Evolutionary conservation across 2,888 invertebrate genomes (phyloP).

Genomic region (Nymphalis urticae): DNA sequence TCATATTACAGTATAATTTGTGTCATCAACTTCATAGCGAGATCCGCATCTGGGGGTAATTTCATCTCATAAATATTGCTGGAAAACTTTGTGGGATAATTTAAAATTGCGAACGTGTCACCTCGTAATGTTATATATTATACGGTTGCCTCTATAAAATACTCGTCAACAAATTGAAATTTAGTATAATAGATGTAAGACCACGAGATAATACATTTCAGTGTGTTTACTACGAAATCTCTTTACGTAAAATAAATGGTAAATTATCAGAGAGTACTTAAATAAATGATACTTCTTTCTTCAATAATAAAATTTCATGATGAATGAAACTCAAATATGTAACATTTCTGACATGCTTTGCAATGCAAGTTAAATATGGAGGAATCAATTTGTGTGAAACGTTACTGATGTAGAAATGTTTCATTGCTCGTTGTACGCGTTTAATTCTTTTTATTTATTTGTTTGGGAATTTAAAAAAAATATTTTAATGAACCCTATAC

Average conservation of each 20-base stretch:
- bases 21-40: slow-evolving; percentile 4
- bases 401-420: too few species aligned
- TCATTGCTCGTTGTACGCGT: too few species aligned
- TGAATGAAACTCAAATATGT: too few species aligned
- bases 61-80: slow-evolving; percentile 46
- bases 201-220: not conserved
- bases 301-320: too few species aligned
- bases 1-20: not conserved
- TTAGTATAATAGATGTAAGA: slow-evolving; percentile 27
- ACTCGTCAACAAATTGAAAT: slow-evolving; percentile 30
- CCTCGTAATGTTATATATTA: slow-evolving; percentile 50
- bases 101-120: slow-evolving; percentile 55
- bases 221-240: not conserved
- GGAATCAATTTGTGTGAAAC: too few species aligned
- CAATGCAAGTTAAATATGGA: too few species aligned
- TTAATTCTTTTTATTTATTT: too few species aligned
- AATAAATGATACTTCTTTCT: too few species aligned
- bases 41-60: slow-evolving; percentile 31
- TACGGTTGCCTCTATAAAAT: slow-evolving; percentile 31
- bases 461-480: too few species aligned
- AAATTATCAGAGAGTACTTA: not conserved
- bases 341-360: too few species aligned
- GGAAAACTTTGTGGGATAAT: slow-evolving; percentile 51
- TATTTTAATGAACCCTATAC: too few species aligned
- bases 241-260: not conserved